Base-by-base conservation (phyloP, 2,797 vertebrate genomes). In the Coregonus ussuriensis region DNA sequence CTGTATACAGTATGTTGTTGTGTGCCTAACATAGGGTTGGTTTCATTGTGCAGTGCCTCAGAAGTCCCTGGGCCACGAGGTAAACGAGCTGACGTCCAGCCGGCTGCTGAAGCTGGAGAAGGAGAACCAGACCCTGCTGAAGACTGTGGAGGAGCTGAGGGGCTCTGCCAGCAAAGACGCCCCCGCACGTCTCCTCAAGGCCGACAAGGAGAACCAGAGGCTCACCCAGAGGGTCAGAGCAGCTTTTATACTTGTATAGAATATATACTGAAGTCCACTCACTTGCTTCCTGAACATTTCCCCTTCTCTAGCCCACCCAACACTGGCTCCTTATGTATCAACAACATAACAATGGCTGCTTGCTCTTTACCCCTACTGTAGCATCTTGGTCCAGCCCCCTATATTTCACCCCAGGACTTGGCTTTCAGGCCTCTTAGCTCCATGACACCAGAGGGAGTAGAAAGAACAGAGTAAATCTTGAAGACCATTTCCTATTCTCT, bases 81-180 rank as follows among this genome's bases (percentile, higher is more conserved):
- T 99, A 74, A 99, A 96, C 81, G 98, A 99, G 76, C 88, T 98
- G 91, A 97, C 97, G 18, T 99, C 98, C 21, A 99, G 98, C 86
- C 96, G 95, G 21, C 93, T 99, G 76, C 88, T 99, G 79, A 99
- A 98, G 88, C 71, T 99, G 84, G 98, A 99, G 88, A 99, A 97
- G 94, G 98, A 99, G 92, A 99, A 99, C 92, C 98, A 99, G 93
- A 94, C 93, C 9, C 94, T 99, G 86, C 91, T 96, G 87, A 98
- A 96, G 91, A 97, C 95, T 0, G 95, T 99, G 86, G 97, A 99
- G 89, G 96, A 98, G 62, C 95, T 99, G 78, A 94, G 93, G 80
- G 95, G 88, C 77, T 84, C 92, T 29, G 75, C 93, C 65, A 80
- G 89, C 79, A 93, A 95, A 86, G 95, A 96, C 68, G 91, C 85